Evolutionary conservation across 2,888 invertebrate species (phyloP).

Genomic region (Ceramica pisi): DNA sequence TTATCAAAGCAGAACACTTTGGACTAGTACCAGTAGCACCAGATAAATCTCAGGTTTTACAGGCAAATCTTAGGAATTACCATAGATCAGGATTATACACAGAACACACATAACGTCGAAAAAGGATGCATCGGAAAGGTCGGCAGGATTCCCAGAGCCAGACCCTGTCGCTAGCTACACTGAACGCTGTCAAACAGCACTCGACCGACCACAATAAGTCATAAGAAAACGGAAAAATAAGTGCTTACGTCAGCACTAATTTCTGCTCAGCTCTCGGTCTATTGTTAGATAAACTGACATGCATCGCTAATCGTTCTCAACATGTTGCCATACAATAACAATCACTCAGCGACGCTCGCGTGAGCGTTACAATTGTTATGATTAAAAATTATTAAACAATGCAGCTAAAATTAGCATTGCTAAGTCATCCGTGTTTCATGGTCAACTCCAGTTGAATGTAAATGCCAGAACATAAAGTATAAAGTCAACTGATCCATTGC

Average conservation of each 20-base stretch:
- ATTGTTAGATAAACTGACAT: slow-evolving; percentile 22
- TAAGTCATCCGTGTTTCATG: slow-evolving; percentile 81
- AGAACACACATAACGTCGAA: background rate
- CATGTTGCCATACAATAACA: slow-evolving; percentile 26
- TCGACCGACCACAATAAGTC: background rate
- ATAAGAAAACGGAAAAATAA: background rate
- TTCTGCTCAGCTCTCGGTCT: slow-evolving; percentile 14
- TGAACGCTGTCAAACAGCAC: background rate
- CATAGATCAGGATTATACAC: too few relatives aligned
- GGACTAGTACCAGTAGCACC: too few relatives aligned
- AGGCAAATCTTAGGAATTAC: too few relatives aligned
- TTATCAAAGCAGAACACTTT: too few relatives aligned
- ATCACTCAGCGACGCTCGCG: slow-evolving; percentile 20
- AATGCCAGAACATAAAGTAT: slow-evolving; percentile 78
- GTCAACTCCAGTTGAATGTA: slow-evolving; percentile 77
- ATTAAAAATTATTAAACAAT: slow-evolving; percentile 59
- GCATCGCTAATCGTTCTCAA: slow-evolving; percentile 18
- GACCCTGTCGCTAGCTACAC: background rate
- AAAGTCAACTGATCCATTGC: slow-evolving; percentile 66
- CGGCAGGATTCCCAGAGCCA: background rate
- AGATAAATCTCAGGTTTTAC: too few relatives aligned
- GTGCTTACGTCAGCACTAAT: slow-evolving; percentile 15
- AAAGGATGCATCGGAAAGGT: background rate
- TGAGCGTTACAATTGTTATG: slow-evolving; percentile 39
- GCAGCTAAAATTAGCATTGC: slow-evolving; percentile 73